These are phyloP conservation scores for Lordiphosa andalusiaca DNA, from an alignment of 2,888 invertebrate genomes.

Conservation along the genomic window DNA sequence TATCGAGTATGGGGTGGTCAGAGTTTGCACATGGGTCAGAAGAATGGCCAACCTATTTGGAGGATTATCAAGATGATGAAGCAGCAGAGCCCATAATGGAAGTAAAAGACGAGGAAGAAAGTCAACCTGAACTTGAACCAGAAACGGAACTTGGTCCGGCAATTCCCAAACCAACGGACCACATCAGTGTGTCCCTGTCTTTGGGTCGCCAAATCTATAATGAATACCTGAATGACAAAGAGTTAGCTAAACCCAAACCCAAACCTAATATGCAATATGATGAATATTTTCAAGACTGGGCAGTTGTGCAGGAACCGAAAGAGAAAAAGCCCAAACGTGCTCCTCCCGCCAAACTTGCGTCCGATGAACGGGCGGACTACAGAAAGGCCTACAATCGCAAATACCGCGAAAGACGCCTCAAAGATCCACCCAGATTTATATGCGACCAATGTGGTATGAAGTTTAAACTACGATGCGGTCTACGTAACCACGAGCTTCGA, in stretches of 20 bases:
- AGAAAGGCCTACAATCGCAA: constrained; percentile 44
- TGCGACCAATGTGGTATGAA: constrained; percentile 67
- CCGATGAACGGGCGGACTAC: constrained; percentile 18
- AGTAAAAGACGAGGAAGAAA: too few species aligned
- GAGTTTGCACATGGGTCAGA: too few species aligned
- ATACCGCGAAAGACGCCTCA: constrained; percentile 35
- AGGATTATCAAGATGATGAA: too few species aligned
- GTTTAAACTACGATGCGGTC: constrained; percentile 80
- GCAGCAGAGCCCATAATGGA: too few species aligned
- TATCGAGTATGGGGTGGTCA: too few species aligned
- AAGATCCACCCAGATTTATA: constrained; percentile 41
- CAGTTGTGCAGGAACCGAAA: not conserved
- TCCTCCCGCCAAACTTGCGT: not conserved
- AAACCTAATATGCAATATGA: not conserved
- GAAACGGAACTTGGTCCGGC: too few species aligned
- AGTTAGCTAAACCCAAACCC: not conserved
- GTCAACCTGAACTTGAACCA: too few species aligned
- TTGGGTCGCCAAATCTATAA: constrained; percentile 3
- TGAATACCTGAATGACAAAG: not conserved
- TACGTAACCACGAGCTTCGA: constrained; percentile 83
- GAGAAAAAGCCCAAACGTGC: constrained; percentile 1
- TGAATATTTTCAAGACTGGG: too few species aligned
- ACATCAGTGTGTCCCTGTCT: not conserved
- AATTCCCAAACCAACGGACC: too few species aligned
- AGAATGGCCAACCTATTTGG: too few species aligned